These are phyloP conservation scores for Suillia variegata DNA, from an alignment of 2,888 invertebrate genomes.

Conservation along the genomic window DNA sequence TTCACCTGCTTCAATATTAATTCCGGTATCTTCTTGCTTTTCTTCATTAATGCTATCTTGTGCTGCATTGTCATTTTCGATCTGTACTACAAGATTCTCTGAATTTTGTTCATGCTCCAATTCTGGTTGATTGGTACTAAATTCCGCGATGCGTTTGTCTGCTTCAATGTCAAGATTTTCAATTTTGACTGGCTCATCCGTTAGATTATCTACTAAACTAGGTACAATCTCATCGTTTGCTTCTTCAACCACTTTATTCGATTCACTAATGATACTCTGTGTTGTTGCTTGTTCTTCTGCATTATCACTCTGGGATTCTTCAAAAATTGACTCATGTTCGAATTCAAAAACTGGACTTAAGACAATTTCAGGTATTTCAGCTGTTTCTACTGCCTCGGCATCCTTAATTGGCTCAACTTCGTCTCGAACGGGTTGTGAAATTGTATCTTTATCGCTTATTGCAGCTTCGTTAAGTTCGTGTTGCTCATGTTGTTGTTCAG, in stretches of 20 bases:
- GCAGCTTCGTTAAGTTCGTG: too few relatives aligned
- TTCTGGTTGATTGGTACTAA: not conserved
- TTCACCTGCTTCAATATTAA: too few relatives aligned
- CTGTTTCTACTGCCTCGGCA: conserved; percentile 11
- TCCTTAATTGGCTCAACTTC: conserved; percentile 9
- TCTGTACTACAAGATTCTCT: too few relatives aligned
- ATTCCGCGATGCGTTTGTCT: not conserved
- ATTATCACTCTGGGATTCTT: too few relatives aligned
- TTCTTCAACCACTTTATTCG: not conserved
- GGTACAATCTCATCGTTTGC: not conserved
- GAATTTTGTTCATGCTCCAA: too few relatives aligned
- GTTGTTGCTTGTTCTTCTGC: not conserved
- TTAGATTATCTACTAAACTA: not conserved
- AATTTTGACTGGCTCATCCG: not conserved
- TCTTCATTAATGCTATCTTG: not conserved
- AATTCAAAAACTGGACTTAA: too few relatives aligned
- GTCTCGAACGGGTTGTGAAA: not conserved
- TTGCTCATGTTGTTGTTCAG: too few relatives aligned
- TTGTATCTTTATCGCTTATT: not conserved
- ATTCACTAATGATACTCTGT: not conserved
- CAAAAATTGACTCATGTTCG: too few relatives aligned
- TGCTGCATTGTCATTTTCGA: not conserved
- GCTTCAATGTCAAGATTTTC: not conserved
- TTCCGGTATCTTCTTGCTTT: too few relatives aligned
- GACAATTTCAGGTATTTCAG: not conserved